Conservation (phyloP, 2,797 vertebrate species). For the Molossus molossus region DNA sequence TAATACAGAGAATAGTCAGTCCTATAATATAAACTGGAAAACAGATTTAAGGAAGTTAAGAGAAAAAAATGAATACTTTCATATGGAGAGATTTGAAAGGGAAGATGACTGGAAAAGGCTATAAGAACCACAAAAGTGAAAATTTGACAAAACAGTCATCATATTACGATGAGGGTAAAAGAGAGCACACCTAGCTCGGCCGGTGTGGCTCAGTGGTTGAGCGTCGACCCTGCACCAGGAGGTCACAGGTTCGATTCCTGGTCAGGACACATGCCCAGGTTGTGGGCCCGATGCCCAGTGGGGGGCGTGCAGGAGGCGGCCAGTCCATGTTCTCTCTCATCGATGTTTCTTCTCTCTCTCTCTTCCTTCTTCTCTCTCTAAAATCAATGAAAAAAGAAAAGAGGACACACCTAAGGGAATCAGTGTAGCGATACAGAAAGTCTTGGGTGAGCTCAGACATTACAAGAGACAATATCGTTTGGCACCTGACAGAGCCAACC, state of each 20-base stretch:
- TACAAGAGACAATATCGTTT: not conserved
- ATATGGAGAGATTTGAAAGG: not conserved
- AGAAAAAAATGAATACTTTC: conserved; percentile 6
- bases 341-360: no score
- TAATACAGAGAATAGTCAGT: not conserved
- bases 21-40: conserved; percentile 8
- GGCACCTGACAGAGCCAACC: not conserved
- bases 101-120: not conserved
- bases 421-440: not conserved
- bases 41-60: not conserved
- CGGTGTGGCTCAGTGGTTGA: no score
- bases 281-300: no score
- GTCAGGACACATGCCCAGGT: no score
- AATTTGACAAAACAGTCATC: not conserved
- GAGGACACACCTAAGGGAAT: not conserved
- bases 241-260: no score
- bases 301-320: no score
- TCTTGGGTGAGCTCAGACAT: not conserved
- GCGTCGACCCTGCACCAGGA: no score
- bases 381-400: not conserved
- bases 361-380: no score
- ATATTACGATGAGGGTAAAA: not conserved
- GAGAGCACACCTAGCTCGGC: no score
- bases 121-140: conserved; percentile 41
- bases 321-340: no score